A percentile compares a stretch with the other conserved stretches of the same genome.
Conservation (phyloP, 2,888 invertebrate genomes). For the Hydriomena furcata region DNA sequence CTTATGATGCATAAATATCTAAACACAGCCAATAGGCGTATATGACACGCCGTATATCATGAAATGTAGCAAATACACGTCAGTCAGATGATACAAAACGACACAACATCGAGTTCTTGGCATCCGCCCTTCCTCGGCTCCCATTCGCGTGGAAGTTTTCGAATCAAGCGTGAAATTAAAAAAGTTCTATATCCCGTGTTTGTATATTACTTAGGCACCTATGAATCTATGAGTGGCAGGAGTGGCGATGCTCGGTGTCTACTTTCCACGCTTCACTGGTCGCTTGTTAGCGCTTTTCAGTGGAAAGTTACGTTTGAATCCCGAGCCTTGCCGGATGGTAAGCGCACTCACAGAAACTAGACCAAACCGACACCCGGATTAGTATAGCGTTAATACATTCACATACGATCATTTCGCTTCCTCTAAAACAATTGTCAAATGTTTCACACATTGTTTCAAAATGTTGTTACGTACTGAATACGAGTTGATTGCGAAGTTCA, state of each 20-base stretch:
- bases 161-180: constrained; percentile 80
- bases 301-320: constrained; percentile 42
- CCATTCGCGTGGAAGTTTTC: constrained; percentile 56
- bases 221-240: constrained; percentile 46
- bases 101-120: constrained; percentile 52
- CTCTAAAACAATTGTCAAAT: not conserved
- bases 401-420: constrained; percentile 3
- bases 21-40: constrained; percentile 9
- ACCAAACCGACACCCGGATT: constrained; percentile 24
- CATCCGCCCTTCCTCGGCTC: constrained; percentile 40
- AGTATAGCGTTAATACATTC: constrained; percentile 16
- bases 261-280: constrained; percentile 45
- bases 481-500: constrained; percentile 10
- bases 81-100: constrained; percentile 32
- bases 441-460: not conserved
- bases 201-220: constrained; percentile 40
- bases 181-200: constrained; percentile 66
- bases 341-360: constrained; percentile 26
- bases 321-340: constrained; percentile 16
- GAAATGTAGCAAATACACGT: constrained; percentile 12
- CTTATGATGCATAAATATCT: constrained; percentile 19
- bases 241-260: constrained; percentile 33
- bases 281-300: constrained; percentile 43
- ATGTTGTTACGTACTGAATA: constrained; percentile 6
- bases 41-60: constrained; percentile 12